Evolutionary conservation across 2,888 invertebrate species (phyloP).

Genomic region (Scaptomyza tumidula): DNA sequence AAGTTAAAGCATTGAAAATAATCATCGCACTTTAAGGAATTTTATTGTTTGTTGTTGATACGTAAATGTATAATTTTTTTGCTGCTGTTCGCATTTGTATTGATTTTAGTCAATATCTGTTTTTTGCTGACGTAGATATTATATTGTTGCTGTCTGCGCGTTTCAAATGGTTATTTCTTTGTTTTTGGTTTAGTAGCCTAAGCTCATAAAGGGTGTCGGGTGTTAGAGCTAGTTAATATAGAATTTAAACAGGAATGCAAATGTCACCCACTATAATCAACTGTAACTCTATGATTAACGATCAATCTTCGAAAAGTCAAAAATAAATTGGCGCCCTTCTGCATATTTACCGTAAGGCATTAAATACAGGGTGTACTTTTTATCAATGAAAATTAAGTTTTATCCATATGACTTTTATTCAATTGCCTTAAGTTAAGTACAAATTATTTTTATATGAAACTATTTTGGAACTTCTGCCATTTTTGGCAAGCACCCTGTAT

Average conservation of each 20-base stretch:
- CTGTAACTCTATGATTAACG: neutral
- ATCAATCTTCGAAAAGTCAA: conserved; percentile 13
- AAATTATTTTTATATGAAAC: neutral
- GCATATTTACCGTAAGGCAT: conserved; percentile 2
- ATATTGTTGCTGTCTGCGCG: conserved; percentile 45
- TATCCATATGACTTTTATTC: neutral
- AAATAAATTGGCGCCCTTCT: conserved; percentile 16
- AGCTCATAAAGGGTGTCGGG: conserved; percentile 41
- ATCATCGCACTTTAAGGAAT: conserved; percentile 28
- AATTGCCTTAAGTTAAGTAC: neutral
- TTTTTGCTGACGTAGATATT: conserved; percentile 68
- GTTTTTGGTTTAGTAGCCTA: conserved; percentile 6
- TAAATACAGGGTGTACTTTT: conserved; percentile 25
- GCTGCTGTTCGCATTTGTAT: conserved; percentile 51
- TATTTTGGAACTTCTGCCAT: neutral
- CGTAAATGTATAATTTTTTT: conserved; percentile 12
- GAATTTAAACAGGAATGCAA: neutral
- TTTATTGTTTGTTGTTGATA: conserved; percentile 45
- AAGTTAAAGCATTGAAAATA: conserved; percentile 20
- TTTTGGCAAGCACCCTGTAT: conserved; percentile 61
- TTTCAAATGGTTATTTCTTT: conserved; percentile 25
- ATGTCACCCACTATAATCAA: neutral
- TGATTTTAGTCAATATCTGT: conserved; percentile 67
- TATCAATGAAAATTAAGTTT: neutral
- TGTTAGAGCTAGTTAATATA: neutral